Percentiles rank a stretch among this genome's conserved stretches.
Conservation (phyloP, 2,888 invertebrate genomes). For the Osmoderma eremita region DNA sequence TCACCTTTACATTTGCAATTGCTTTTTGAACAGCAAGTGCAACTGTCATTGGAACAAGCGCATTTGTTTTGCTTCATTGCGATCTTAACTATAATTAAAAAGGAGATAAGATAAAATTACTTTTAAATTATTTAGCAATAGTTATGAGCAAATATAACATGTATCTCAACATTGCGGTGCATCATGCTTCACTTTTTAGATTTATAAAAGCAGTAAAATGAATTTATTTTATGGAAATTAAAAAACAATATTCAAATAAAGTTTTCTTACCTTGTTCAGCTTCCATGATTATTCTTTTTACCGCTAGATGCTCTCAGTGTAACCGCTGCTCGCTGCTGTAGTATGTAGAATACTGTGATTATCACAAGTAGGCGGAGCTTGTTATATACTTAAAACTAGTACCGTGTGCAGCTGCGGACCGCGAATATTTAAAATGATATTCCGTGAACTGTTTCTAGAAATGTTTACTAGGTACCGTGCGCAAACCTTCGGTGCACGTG, state of each 20-base stretch:
- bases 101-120: background rate
- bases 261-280: constrained; percentile 14
- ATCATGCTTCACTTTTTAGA: background rate
- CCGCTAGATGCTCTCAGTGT: constrained; percentile 31
- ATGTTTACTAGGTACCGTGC: too few species aligned
- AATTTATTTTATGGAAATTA: background rate
- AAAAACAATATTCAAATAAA: constrained; percentile 5
- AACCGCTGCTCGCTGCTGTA: background rate
- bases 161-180: too few species aligned
- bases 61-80: constrained; percentile 11
- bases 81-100: background rate
- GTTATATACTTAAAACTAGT: constrained; percentile 37
- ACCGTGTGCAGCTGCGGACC: constrained; percentile 42
- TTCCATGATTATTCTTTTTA: constrained; percentile 25
- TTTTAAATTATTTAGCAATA: background rate
- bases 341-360: constrained; percentile 16
- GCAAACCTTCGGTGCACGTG: too few species aligned
- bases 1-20: background rate
- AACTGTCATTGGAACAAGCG: background rate
- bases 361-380: constrained; percentile 20
- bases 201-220: background rate
- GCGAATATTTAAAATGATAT: constrained; percentile 30
- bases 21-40: constrained; percentile 10
- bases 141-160: too few species aligned
- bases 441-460: too few species aligned